Conservation (phyloP, 2,113 vertebrate species). For the Ochotona curzoniae region DNA sequence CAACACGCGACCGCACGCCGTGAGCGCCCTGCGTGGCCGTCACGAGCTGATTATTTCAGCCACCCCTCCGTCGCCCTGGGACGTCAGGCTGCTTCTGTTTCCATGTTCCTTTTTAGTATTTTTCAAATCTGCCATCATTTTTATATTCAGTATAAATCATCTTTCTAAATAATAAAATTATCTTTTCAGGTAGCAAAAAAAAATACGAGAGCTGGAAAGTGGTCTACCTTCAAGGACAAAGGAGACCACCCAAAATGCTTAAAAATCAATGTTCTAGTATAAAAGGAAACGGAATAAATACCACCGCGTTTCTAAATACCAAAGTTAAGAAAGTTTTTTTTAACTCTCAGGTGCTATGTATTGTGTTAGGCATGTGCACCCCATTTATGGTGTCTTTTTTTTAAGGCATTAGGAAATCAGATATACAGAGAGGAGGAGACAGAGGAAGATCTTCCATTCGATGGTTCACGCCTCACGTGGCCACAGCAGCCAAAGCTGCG, state of each 20-base stretch:
- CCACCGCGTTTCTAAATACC: background rate
- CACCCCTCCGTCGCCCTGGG: no score
- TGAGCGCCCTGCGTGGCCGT: background rate
- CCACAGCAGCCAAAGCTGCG: no score
- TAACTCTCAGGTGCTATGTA: no score
- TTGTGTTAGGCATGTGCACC: background rate
- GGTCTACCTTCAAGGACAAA: background rate
- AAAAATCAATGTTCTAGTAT: background rate
- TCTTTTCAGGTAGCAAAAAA: background rate
- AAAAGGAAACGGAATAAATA: background rate
- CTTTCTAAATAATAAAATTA: background rate
- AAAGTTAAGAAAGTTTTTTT: background rate
- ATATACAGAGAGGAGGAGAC: background rate
- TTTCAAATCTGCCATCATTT: background rate
- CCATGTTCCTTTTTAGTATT: background rate
- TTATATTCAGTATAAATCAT: background rate
- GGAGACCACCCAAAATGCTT: background rate
- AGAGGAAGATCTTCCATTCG: background rate
- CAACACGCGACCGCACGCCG: background rate
- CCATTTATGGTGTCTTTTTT: background rate
- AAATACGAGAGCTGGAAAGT: background rate
- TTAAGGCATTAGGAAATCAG: background rate
- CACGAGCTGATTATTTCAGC: background rate
- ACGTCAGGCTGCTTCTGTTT: background rate
- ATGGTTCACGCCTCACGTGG: no score